These are phyloP conservation scores for Rutilus rutilus DNA, from an alignment of 2,113 vertebrate species.

Conservation along the genomic window DNA sequence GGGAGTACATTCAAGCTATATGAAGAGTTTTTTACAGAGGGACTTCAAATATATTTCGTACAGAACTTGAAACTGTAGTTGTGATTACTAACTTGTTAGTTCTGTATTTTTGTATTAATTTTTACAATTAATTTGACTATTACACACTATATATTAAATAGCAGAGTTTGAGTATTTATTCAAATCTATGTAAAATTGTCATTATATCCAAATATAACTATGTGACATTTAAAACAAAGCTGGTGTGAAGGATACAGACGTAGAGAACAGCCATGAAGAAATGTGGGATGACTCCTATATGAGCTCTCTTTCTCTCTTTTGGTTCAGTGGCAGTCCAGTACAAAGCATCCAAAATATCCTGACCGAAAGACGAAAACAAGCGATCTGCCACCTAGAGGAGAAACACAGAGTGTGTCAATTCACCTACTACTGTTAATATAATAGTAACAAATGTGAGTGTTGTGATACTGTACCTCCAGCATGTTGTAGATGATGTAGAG, in stretches of 20 bases:
- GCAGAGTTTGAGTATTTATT: no score
- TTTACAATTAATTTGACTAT: neutral
- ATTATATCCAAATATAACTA: neutral
- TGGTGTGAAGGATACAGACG: constrained; percentile 91
- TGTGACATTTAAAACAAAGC: neutral
- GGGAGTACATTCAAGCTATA: no score
- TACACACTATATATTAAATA: neutral
- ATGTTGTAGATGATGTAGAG: constrained; percentile 99
- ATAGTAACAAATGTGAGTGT: neutral
- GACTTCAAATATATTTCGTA: neutral
- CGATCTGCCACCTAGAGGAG: constrained; percentile 90
- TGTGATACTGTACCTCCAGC: constrained; percentile 85
- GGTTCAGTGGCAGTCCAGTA: constrained; percentile 99
- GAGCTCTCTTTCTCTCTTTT: constrained; percentile 93
- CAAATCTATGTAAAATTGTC: neutral
- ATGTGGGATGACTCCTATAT: constrained; percentile 97
- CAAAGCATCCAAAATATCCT: constrained; percentile 96
- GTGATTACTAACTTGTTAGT: neutral
- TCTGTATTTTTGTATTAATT: neutral
- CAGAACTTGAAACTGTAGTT: neutral
- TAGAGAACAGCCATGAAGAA: constrained; percentile 98
- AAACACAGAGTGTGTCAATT: constrained; percentile 18
- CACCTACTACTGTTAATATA: neutral
- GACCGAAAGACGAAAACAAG: constrained; percentile 97
- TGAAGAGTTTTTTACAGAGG: no score